Base-by-base conservation (phyloP, 30 jellyfish, hydroid and myxozoan genomes). In the Pelagia noctiluca region DNA sequence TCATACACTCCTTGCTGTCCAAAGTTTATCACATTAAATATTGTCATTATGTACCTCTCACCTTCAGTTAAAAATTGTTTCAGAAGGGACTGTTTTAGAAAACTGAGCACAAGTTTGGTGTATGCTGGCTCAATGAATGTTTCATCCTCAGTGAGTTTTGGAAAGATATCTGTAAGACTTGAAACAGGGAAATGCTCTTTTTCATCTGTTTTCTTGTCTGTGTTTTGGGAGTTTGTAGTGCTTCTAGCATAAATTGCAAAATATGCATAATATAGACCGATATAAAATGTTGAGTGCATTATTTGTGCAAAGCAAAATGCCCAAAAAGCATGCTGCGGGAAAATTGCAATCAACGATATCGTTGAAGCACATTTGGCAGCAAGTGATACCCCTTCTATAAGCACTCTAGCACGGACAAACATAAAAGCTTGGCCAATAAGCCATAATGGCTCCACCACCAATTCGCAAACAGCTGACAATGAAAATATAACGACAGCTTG, bases 41-140 rank as follows among this genome's bases (percentile, higher is more conserved):
- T 36, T 36, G 99, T 94, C 99, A 94, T 94, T 5, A 94, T 50
- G 71, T 94, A 94, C 42, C 95, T 30, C 69, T 94, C 99, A 24
- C 99, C 99, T 71, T 94, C 99, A 0, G 99, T 88, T 21, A 94
- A 80, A 42, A 94, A 94, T 78, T 94, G 99, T 49, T 94, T 94
- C 35, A 94, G 74, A 33, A 94, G 21, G 19, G 99, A 94, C 69
- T 94, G 99, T 35, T 84, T 94, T 67, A 71, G 29, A 75, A 94
- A 94, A 62, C 99, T 94, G 65, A 38, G 31, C 23, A 88, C 97
- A 36, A 94, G 83, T 50, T 62, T 63, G 29, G 64, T 80, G 53
- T 88, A 78, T 2, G 78, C 25, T 13, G 95, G 80, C 32, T 62
- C 85, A 37, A 47, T 52, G 53, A 35, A 64, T 26, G 79, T 13